Evolutionary conservation across 2,797 vertebrate genomes (phyloP).

Genomic region (Eurystomus glaucurus): DNA sequence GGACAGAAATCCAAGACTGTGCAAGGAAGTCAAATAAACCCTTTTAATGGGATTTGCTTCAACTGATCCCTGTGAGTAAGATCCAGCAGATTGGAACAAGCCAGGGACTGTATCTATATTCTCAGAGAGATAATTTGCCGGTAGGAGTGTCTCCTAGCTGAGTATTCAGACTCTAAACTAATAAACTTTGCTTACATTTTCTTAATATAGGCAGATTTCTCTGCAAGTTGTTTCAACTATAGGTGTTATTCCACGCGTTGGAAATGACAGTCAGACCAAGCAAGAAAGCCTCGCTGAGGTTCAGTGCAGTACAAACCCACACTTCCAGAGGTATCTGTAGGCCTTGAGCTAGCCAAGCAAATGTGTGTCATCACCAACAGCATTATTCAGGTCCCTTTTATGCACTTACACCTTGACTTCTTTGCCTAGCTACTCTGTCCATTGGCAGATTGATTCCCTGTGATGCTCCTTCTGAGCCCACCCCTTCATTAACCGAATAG

Average conservation of each 20-base stretch:
- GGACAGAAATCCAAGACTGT: fast-evolving
- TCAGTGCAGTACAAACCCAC: not conserved
- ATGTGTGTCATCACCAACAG: not conserved
- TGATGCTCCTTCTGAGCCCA: not conserved
- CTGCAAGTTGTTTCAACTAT: not conserved
- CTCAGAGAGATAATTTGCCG: not conserved
- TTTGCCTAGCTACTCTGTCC: not conserved
- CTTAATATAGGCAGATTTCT: not conserved
- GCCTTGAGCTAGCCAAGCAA: not conserved
- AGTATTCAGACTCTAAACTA: not conserved
- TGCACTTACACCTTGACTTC: not conserved
- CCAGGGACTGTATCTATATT: not conserved
- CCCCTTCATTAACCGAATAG: not conserved
- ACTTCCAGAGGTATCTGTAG: not conserved
- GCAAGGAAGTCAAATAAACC: not conserved
- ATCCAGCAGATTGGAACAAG: not conserved
- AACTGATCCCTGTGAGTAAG: not conserved
- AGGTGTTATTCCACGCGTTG: not conserved
- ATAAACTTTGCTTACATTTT: not conserved
- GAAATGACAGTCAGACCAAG: not conserved
- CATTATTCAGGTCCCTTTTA: not conserved
- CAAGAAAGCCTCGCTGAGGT: not conserved
- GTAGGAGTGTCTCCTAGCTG: not conserved
- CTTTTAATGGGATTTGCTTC: not conserved
- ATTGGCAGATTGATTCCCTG: not conserved